A percentile compares a stretch with the other conserved stretches of the same genome.
Evolutionary conservation across 2,113 vertebrate species (phyloP).

Genomic region (Ophiodon elongatus): DNA sequence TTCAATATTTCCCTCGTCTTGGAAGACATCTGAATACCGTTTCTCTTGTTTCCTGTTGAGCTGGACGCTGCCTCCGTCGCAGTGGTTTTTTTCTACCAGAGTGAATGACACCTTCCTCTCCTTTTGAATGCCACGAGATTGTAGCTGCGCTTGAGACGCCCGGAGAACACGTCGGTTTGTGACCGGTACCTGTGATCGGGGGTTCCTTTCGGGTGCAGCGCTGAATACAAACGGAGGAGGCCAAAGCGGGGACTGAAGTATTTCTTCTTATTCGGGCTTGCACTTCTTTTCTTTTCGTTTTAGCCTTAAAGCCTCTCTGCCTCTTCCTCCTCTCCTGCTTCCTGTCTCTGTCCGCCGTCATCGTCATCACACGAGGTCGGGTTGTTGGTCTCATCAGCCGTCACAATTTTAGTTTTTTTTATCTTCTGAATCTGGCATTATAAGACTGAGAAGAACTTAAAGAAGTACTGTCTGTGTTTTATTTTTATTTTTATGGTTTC

Average conservation of each 20-base stretch:
- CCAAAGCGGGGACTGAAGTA: slow-evolving; percentile 1
- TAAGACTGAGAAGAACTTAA: slow-evolving; percentile 49
- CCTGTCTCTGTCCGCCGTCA: slow-evolving; percentile 2
- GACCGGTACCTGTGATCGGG: slow-evolving; percentile 6
- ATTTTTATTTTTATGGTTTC: slow-evolving; percentile 53
- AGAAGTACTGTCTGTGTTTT: slow-evolving; percentile 66
- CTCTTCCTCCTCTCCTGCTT: slow-evolving; percentile 15
- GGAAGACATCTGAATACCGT: slow-evolving; percentile 20
- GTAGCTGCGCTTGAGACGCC: slow-evolving; percentile 7
- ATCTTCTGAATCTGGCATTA: slow-evolving; percentile 61
- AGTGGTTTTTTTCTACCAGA: slow-evolving; percentile 19
- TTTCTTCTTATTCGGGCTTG: slow-evolving; percentile 18
- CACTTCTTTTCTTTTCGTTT: slow-evolving; percentile 7
- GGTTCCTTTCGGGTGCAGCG: slow-evolving; percentile 58
- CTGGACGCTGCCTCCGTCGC: slow-evolving; percentile 5
- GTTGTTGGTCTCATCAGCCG: slow-evolving; percentile 5
- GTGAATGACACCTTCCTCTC: slow-evolving; percentile 25
- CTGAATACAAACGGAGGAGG: slow-evolving; percentile 31
- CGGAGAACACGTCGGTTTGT: slow-evolving; percentile 10
- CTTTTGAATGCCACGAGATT: slow-evolving; percentile 58
- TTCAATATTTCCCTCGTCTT: slow-evolving; percentile 39
- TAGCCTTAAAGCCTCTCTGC: slow-evolving; percentile 40
- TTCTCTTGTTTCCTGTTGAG: slow-evolving; percentile 19
- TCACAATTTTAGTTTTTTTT: slow-evolving; percentile 35
- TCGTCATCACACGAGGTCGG: slow-evolving; percentile 1